These are phyloP conservation scores for Trichomalopsis sarcophagae DNA, from an alignment of 1,140 invertebrate species.

Conservation along the genomic window DNA sequence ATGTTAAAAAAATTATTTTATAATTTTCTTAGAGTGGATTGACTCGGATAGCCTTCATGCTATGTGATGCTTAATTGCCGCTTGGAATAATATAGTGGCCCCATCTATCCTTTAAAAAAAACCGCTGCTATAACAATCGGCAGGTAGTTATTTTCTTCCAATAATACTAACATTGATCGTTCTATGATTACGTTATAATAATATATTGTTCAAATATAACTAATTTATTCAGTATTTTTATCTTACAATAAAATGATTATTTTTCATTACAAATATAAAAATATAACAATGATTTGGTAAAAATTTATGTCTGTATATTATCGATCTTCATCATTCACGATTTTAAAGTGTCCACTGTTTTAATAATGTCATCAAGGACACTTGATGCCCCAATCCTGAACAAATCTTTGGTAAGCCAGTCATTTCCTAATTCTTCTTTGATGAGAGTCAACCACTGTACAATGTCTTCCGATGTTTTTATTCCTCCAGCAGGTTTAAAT, in stretches of 20 bases:
- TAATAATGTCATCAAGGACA: slow-evolving; percentile 85
- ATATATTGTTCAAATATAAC: too few relatives aligned
- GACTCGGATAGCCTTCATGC: too few relatives aligned
- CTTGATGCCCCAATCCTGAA: slow-evolving; percentile 97
- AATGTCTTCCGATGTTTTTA: slow-evolving; percentile 90
- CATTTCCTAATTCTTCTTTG: slow-evolving; percentile 88
- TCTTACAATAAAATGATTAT: not conserved
- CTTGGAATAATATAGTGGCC: not conserved
- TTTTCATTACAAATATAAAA: slow-evolving; percentile 32
- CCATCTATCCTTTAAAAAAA: slow-evolving; percentile 27
- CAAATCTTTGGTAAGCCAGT: slow-evolving; percentile 88
- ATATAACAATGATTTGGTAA: not conserved
- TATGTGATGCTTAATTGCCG: too few relatives aligned
- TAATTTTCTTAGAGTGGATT: not conserved
- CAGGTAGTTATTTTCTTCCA: not conserved
- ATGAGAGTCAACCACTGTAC: slow-evolving; percentile 91
- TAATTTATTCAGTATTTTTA: not conserved
- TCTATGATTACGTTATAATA: too few relatives aligned
- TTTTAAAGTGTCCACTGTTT: slow-evolving; percentile 31
- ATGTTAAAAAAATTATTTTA: not conserved
- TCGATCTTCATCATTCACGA: not conserved
- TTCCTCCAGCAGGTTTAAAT: slow-evolving; percentile 97
- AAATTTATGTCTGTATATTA: not conserved
- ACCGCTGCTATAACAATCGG: not conserved
- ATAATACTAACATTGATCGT: too few relatives aligned